These are phyloP conservation scores for Orchesella cincta DNA, from an alignment of 1,140 invertebrate genomes.

Conservation along the genomic window DNA sequence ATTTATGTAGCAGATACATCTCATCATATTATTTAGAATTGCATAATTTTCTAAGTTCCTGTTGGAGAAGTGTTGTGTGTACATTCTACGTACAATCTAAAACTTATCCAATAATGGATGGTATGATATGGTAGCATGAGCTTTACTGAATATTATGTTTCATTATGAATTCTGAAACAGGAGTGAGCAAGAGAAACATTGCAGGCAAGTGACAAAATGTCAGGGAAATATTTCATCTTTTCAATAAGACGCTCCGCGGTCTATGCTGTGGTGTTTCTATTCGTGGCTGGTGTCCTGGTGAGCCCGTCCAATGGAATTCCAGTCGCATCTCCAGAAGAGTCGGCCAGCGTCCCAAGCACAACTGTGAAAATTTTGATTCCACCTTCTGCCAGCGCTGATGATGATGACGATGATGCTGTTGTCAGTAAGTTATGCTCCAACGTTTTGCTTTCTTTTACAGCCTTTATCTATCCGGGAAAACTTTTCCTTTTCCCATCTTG, in stretches of 20 bases:
- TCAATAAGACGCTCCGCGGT: slow-evolving; percentile 19
- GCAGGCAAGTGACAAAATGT: slow-evolving; percentile 16
- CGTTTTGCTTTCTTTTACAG: no score
- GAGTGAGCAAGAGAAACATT: slow-evolving; percentile 5
- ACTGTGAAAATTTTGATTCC: slow-evolving; percentile 28
- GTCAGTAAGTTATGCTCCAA: slow-evolving; percentile 20
- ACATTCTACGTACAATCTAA: no score
- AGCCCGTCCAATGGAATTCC: slow-evolving; percentile 21
- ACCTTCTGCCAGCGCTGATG: slow-evolving; percentile 9
- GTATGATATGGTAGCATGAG: no score
- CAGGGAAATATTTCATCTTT: slow-evolving; percentile 26
- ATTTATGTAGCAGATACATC: no score
- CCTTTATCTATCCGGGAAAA: no score
- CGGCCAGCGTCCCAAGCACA: not conserved
- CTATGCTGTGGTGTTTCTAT: not conserved
- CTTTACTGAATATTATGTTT: no score
- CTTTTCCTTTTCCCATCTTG: no score
- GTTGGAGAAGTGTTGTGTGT: no score
- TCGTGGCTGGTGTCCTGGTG: slow-evolving; percentile 2
- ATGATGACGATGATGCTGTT: slow-evolving; percentile 19
- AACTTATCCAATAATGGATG: no score
- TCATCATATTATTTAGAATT: no score
- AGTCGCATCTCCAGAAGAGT: not conserved
- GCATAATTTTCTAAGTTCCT: no score
- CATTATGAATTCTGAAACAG: slow-evolving; percentile 17